Conservation (phyloP, 2,113 vertebrate species). For the Leptodactylus fuscus region DNA sequence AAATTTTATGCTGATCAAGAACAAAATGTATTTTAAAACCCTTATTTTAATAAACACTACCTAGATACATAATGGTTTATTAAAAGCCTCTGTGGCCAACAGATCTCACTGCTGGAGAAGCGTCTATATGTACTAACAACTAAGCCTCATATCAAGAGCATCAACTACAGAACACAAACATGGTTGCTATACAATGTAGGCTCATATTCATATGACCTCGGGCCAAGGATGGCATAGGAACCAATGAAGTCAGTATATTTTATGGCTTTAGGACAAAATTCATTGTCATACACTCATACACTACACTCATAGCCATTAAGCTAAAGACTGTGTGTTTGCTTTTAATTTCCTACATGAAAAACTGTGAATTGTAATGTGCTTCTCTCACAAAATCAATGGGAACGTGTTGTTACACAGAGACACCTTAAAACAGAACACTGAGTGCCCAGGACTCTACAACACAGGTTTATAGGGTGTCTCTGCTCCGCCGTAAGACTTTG, state of each 20-base stretch:
- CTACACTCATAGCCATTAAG: too few species aligned
- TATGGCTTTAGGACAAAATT: neutral
- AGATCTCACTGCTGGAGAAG: neutral
- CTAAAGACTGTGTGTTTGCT: too few species aligned
- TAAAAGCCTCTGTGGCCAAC: constrained; percentile 34
- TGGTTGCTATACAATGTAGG: neutral
- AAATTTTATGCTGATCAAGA: constrained; percentile 20
- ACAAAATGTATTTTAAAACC: constrained; percentile 56
- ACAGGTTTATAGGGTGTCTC: too few species aligned
- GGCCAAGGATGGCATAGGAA: neutral
- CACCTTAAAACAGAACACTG: too few species aligned
- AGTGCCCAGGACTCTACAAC: too few species aligned
- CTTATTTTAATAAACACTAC: constrained; percentile 58
- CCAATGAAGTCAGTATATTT: neutral
- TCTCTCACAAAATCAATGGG: too few species aligned
- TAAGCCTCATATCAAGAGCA: neutral
- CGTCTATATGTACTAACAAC: neutral
- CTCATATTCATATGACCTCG: neutral
- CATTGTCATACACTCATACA: too few species aligned
- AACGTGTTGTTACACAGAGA: too few species aligned
- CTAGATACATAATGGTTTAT: constrained; percentile 61
- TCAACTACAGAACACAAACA: neutral
- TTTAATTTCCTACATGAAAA: too few species aligned
- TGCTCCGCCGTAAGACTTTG: too few species aligned
- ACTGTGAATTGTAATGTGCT: too few species aligned